These are phyloP conservation scores for Morelia viridis DNA, from an alignment of 2,797 vertebrate species.

Conservation along the genomic window DNA sequence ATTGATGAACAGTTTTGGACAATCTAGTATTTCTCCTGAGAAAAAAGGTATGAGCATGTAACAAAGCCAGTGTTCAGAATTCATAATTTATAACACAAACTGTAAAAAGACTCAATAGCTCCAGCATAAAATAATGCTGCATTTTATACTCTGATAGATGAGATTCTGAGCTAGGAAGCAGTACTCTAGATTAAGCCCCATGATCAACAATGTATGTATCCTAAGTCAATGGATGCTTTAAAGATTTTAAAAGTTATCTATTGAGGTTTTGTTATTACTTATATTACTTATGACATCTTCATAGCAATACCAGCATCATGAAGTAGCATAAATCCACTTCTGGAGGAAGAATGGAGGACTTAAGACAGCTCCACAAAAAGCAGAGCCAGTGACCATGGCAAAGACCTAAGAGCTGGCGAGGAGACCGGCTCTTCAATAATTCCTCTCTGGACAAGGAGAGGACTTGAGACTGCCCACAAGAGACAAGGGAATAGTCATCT, in stretches of 20 bases:
- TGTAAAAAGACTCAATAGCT: slow-evolving; percentile 6
- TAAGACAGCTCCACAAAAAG: neutral
- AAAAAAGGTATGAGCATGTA: slow-evolving; percentile 30
- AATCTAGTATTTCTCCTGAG: slow-evolving; percentile 19
- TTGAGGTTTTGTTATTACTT: neutral
- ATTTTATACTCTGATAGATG: neutral
- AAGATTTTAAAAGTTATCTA: neutral
- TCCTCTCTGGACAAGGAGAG: neutral
- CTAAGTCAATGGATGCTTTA: neutral
- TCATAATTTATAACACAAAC: slow-evolving; percentile 16
- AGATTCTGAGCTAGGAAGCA: neutral
- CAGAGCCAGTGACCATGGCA: neutral
- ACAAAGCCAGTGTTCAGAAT: slow-evolving; percentile 18
- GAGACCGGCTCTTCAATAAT: neutral
- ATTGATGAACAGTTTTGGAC: slow-evolving; percentile 13
- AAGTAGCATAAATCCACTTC: neutral
- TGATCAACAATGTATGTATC: neutral
- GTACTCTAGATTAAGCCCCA: neutral
- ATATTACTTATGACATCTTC: neutral
- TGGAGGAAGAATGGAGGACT: neutral
- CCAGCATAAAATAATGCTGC: slow-evolving; percentile 5
- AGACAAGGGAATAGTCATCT: neutral
- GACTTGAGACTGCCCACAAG: neutral
- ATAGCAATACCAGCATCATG: neutral
- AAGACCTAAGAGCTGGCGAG: neutral